Evolutionary conservation across 2,113 vertebrate species (phyloP).

Genomic region (human (Homo sapiens)): GRCh38 chr12:29784001-29784500

Average conservation of each 20-base stretch:
- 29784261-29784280: neutral
- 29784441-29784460: too few relatives aligned
- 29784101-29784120: neutral
- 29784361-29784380: neutral
- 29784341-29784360: slow-evolving; percentile 25
- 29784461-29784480: accelerated
- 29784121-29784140: neutral
- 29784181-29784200: too few relatives aligned
- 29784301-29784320: accelerated
- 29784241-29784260: neutral
- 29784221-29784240: neutral
- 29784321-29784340: neutral
- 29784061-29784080: neutral
- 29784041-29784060: neutral
- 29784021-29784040: neutral
- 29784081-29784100: neutral
- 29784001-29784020: neutral
- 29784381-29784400: too few relatives aligned
- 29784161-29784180: too few relatives aligned
- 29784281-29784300: neutral
- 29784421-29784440: accelerated
- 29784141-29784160: neutral
- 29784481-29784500: neutral
- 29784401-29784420: neutral
- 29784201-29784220: accelerated